Percentiles rank a stretch among this genome's conserved stretches.
phyloP scores from a whole-genome alignment of 2,113 vertebrate species.

The Thomomys bottae region DNA sequence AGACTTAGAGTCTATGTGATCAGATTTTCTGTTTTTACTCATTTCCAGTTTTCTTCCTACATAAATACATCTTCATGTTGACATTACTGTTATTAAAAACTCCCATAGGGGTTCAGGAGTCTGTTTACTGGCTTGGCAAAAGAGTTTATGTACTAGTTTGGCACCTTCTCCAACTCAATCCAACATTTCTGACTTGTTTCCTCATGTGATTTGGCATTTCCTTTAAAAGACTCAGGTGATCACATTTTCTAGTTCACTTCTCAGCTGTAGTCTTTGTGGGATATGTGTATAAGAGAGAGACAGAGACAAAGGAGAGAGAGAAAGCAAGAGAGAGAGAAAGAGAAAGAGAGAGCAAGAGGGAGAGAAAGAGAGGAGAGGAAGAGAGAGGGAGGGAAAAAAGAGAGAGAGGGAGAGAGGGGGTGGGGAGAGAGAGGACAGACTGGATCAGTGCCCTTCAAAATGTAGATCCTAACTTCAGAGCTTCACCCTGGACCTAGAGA shows the following conservation, averaged over 20 bases:
- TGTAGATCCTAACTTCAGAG: neutral
- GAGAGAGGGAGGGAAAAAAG: neutral
- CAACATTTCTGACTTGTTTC: neutral
- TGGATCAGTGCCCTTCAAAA: neutral
- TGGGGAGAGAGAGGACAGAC: neutral
- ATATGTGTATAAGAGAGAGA: neutral
- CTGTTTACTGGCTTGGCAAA: constrained; percentile 69
- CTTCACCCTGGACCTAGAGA: no score
- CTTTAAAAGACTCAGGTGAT: constrained; percentile 45
- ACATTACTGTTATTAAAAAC: constrained; percentile 59
- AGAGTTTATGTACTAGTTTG: constrained; percentile 59
- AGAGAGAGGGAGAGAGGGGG: no score
- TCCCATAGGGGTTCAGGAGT: constrained; percentile 27
- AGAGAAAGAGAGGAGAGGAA: neutral
- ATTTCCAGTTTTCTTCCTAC: constrained; percentile 53
- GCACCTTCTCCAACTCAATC: neutral
- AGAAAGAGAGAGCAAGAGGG: no score
- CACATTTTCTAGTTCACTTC: neutral
- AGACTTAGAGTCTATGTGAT: constrained; percentile 47
- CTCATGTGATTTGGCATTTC: neutral
- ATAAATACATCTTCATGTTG: constrained; percentile 71
- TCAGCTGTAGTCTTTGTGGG: neutral
- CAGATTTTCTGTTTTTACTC: constrained; percentile 54
- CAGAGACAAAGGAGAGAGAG: no score
- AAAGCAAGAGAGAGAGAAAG: no score